Evolutionary conservation across 2,888 invertebrate species (phyloP).

Genomic region (Brachyptera risi): DNA sequence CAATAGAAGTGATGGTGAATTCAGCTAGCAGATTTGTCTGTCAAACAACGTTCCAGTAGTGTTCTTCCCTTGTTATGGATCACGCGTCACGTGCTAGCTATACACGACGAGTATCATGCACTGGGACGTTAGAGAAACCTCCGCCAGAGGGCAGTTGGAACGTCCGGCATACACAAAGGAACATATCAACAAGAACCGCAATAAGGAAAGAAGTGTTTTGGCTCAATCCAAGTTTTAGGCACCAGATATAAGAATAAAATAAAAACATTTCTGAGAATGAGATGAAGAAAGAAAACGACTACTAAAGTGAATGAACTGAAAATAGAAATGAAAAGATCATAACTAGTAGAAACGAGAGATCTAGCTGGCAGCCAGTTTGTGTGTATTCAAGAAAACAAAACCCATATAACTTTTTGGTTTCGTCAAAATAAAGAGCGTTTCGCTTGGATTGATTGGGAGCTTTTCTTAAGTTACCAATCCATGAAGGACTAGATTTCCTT

Average conservation of each 20-base stretch:
- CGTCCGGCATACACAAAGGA: background rate
- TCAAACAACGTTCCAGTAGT: too few species aligned
- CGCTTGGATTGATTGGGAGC: slow-evolving; percentile 24
- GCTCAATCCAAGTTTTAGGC: slow-evolving; percentile 6
- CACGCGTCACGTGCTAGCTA: too few species aligned
- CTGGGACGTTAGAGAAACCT: background rate
- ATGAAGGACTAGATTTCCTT: slow-evolving; percentile 31
- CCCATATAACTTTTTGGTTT: slow-evolving; percentile 5
- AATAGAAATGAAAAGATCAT: slow-evolving; percentile 27
- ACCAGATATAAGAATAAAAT: background rate
- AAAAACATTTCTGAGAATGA: slow-evolving; percentile 4
- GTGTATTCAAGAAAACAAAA: slow-evolving; percentile 6
- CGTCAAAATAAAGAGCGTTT: slow-evolving; percentile 24
- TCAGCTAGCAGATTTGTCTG: too few species aligned
- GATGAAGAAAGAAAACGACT: slow-evolving; percentile 17
- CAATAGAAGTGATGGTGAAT: too few species aligned
- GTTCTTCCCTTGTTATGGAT: too few species aligned
- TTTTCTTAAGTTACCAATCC: slow-evolving; percentile 26
- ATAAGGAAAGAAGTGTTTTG: slow-evolving; percentile 25
- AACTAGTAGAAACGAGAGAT: background rate
- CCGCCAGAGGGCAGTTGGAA: background rate
- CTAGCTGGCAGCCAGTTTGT: background rate
- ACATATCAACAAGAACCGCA: slow-evolving; percentile 18
- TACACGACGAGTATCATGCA: background rate
- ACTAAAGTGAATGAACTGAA: slow-evolving; percentile 30